A percentile compares a stretch with the other conserved stretches of the same genome.
Evolutionary conservation across 64 coral and sea anemone species (phyloP).

Genomic region (Orbicella faveolata): DNA sequence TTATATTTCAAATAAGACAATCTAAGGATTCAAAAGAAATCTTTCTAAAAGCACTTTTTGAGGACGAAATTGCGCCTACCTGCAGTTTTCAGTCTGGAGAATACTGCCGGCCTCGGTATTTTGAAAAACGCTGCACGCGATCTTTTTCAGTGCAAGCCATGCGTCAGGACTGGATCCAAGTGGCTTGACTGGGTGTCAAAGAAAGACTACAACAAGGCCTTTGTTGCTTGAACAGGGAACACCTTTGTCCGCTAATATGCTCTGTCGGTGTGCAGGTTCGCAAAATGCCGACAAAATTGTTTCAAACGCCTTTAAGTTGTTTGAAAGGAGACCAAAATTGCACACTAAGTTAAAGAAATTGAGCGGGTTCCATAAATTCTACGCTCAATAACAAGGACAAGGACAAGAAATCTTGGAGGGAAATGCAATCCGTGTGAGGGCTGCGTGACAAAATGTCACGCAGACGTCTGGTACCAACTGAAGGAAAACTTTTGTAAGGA

Average conservation of each 20-base stretch:
- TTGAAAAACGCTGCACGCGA: conserved; percentile 1
- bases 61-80: not conserved
- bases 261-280: conserved; percentile 7
- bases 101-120: not conserved
- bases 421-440: not conserved
- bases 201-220: conserved; percentile 33
- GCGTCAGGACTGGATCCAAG: conserved; percentile 57
- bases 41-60: not conserved
- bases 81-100: conserved; percentile 32
- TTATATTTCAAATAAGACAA: not conserved
- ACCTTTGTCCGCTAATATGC: not conserved
- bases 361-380: not conserved
- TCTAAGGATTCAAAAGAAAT: not conserved
- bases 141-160: conserved; percentile 7
- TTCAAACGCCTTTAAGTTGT: not conserved
- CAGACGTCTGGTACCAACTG: not conserved
- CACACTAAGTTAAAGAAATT: not conserved
- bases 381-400: not conserved
- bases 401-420: not conserved
- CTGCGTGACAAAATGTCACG: not conserved
- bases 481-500: too few relatives aligned
- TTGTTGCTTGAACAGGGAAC: conserved; percentile 10
- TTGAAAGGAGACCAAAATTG: not conserved
- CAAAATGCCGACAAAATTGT: not conserved
- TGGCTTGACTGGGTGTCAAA: not conserved